These are phyloP conservation scores for Drosophila erecta DNA, from an alignment of 1,140 invertebrate genomes.

Conservation along the genomic window DNA sequence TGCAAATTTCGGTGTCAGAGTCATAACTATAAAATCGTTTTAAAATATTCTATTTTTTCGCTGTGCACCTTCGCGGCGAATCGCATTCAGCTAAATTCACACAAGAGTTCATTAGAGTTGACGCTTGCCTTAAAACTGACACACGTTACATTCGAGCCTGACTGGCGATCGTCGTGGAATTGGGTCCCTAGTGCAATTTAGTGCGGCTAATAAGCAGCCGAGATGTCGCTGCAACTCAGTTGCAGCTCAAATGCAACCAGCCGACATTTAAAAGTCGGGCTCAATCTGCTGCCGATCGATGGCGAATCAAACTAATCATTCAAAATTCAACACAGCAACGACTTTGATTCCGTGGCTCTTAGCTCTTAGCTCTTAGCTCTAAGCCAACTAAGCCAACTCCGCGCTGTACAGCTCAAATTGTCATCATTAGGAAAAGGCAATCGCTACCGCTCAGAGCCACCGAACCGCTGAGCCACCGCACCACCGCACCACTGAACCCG, in stretches of 20 bases:
- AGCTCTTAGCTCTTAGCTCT: conserved; percentile 6
- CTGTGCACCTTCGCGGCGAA: conserved; percentile 21
- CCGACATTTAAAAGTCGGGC: conserved; percentile 79
- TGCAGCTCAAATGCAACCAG: conserved; percentile 20
- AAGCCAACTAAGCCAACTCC: conserved; percentile 8
- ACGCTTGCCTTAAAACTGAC: conserved; percentile 84
- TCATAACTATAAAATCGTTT: neutral
- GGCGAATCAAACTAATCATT: conserved; percentile 84
- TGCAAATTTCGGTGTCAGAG: no score
- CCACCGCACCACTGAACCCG: neutral
- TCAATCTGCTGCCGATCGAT: conserved; percentile 79
- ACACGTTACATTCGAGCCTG: conserved; percentile 78
- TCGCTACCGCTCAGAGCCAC: conserved; percentile 68
- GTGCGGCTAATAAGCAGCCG: conserved; percentile 80
- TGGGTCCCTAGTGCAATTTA: conserved; percentile 84
- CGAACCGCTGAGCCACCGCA: conserved; percentile 10
- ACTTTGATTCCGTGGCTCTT: conserved; percentile 37
- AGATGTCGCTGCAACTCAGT: conserved; percentile 71
- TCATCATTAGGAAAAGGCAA: conserved; percentile 84
- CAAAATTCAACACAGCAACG: conserved; percentile 81
- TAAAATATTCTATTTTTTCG: neutral
- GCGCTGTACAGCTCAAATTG: conserved; percentile 69
- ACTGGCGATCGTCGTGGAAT: conserved; percentile 50
- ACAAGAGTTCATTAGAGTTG: conserved; percentile 84
- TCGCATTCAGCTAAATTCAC: conserved; percentile 77